Base-by-base conservation (phyloP, 2,888 invertebrate species). In the Agrochola lota region DNA sequence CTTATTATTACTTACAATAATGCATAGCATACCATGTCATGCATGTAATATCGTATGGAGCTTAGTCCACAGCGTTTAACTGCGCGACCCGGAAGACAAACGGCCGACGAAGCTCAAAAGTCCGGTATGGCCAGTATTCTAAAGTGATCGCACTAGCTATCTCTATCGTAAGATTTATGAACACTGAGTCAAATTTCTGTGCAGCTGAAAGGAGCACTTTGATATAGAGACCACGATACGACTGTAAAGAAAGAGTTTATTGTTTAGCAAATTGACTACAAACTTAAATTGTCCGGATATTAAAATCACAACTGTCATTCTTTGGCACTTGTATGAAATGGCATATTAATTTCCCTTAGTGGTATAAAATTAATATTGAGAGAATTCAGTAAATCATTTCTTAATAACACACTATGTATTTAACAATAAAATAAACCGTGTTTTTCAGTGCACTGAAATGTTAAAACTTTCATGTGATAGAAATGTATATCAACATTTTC, bases 101-200 rank as follows among this genome's bases (percentile, higher is more conserved):
- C 59, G 40, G 78, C 84, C 49, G 64, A 74, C 60, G 43, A 43
- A 64, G 78, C 49, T 69, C 68, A 66, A 83, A 78, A 83, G 46
- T 83, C 60, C 52, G 8, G 30, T 57, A 35, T 30, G 71, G 68
- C 15, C 68, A 66, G 75, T 30, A 59, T 74, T 70, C 67, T 68
- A 74, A 86, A 73, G 86, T 86, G 55, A 86, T 85, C 83, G 73
- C 62, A n/a, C 55, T 26, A 26, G 62, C 72, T 63, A 57, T 77
- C 63, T 55, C 59, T 63, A 57, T 46, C 15, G 3, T 64, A 26
- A 76, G 72, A 72, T 76, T 66, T 81, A 75, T 64, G 81, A 68
- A 46, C 40, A 9, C 26, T n/a, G 43, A 68, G 20, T 63, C 26
- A 59, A 70, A 72, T 72, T 66, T 68, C 64, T 55, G 26, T 67